Percentiles rank a stretch among this genome's conserved stretches.
phyloP scores from a whole-genome alignment of 2,797 vertebrate species.

The Sebastiscus tertius region DNA sequence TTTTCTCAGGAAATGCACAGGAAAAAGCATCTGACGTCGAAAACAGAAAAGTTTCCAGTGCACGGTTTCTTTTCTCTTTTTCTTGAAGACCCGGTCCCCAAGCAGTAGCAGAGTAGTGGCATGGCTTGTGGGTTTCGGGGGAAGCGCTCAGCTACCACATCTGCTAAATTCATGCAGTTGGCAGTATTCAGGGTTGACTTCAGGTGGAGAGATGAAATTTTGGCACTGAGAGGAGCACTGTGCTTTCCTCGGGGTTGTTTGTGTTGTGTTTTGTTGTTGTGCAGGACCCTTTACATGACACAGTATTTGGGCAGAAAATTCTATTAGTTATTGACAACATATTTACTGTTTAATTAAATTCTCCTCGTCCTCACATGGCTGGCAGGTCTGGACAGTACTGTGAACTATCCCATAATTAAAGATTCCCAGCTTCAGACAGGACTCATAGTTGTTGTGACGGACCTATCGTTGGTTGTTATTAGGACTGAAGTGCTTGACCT shows the following conservation, averaged over 20 bases:
- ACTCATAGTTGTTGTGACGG: too few relatives aligned
- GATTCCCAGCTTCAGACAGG: neutral
- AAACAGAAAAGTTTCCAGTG: conserved; percentile 44
- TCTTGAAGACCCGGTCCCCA: neutral
- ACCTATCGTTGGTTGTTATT: too few relatives aligned
- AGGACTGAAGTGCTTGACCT: neutral
- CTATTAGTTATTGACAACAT: neutral
- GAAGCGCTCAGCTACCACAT: neutral
- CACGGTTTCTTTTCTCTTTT: neutral
- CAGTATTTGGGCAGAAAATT: neutral
- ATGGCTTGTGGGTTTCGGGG: conserved; percentile 27
- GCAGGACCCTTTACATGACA: neutral
- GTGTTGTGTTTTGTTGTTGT: neutral
- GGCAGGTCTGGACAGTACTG: neutral
- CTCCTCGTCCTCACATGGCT: neutral
- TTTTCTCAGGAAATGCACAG: conserved; percentile 59
- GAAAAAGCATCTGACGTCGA: conserved; percentile 63
- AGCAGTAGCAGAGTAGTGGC: neutral
- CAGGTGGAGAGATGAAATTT: conserved; percentile 14
- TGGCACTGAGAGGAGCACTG: neutral
- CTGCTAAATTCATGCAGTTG: neutral
- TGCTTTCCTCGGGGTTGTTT: neutral
- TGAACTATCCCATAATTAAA: conserved; percentile 15
- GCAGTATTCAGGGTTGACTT: conserved; percentile 1
- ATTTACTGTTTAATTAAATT: neutral